A percentile compares a stretch with the other conserved stretches of the same genome.
phyloP scores from a whole-genome alignment of 2,888 invertebrate genomes.

The Sepiola atlantica region DNA sequence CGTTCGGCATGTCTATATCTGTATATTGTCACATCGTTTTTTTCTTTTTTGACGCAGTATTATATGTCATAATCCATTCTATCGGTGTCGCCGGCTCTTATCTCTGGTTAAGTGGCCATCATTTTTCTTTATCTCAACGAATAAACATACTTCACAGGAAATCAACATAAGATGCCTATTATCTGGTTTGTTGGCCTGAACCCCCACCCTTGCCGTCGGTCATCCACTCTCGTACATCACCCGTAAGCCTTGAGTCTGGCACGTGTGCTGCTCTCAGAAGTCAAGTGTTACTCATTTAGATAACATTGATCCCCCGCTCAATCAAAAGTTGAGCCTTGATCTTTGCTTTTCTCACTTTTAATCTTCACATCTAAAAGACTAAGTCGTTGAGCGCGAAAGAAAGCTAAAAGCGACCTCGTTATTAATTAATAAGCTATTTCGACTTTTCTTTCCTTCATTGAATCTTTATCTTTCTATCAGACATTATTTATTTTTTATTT shows the following conservation, averaged over 20 bases:
- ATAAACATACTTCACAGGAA: background rate
- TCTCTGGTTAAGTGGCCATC: background rate
- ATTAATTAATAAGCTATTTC: too few relatives aligned
- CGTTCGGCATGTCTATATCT: too few relatives aligned
- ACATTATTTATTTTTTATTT: too few relatives aligned
- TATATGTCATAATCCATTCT: background rate
- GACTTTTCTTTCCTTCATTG: too few relatives aligned
- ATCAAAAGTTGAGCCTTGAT: background rate
- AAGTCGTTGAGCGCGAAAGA: background rate
- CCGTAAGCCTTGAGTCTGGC: background rate
- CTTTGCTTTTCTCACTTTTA: background rate
- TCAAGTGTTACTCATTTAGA: slow-evolving; percentile 13
- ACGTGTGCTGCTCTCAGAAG: background rate
- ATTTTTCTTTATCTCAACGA: background rate
- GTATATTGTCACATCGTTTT: too few relatives aligned
- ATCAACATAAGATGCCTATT: background rate
- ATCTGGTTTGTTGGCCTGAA: background rate
- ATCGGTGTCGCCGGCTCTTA: background rate
- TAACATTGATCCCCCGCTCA: slow-evolving; percentile 1
- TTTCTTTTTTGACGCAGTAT: background rate
- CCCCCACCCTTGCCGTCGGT: background rate
- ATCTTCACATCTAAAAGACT: background rate
- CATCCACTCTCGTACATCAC: background rate
- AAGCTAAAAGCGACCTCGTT: background rate
- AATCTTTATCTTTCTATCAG: too few relatives aligned